Conservation (phyloP, 2,888 invertebrate species). For the Cerceris ruficornis region DNA sequence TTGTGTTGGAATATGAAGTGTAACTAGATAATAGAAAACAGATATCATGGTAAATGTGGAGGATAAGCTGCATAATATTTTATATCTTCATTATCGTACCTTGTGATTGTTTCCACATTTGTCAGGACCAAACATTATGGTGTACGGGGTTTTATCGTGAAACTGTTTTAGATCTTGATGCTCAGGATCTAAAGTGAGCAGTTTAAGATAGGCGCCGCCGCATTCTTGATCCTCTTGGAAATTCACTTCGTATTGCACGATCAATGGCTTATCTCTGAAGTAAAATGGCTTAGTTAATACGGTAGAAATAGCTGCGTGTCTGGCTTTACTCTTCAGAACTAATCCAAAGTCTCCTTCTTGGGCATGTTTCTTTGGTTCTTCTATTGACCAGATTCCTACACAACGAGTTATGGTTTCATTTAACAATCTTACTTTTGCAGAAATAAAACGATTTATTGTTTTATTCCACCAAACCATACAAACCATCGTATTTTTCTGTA, state of each 20-base stretch:
- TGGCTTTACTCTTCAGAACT: conserved; percentile 96
- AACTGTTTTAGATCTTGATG: conserved; percentile 90
- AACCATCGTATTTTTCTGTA: conserved; percentile 96
- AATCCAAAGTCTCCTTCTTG: conserved; percentile 93
- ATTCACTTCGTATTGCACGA: conserved; percentile 97
- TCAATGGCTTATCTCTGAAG: conserved; percentile 91
- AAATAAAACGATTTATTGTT: background rate
- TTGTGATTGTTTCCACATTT: conserved; percentile 99
- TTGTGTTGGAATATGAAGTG: conserved; percentile 96
- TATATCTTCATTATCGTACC: conserved; percentile 81
- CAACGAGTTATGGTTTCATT: background rate
- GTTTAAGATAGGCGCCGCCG: conserved; percentile 98
- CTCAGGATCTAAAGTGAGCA: conserved; percentile 89
- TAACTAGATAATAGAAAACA: conserved; percentile 80
- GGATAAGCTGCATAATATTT: background rate
- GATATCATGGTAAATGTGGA: conserved; percentile 69
- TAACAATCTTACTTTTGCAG: background rate
- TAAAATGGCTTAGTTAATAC: conserved; percentile 90
- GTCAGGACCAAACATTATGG: conserved; percentile 99
- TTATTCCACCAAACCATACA: background rate
- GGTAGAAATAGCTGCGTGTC: conserved; percentile 96
- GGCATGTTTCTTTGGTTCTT: conserved; percentile 89
- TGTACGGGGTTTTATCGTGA: conserved; percentile 98
- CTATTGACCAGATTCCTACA: conserved; percentile 86
- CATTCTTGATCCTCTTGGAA: conserved; percentile 99